Evolutionary conservation across 2,113 vertebrate species (phyloP).

Genomic region (Microtus ochrogaster): DNA sequence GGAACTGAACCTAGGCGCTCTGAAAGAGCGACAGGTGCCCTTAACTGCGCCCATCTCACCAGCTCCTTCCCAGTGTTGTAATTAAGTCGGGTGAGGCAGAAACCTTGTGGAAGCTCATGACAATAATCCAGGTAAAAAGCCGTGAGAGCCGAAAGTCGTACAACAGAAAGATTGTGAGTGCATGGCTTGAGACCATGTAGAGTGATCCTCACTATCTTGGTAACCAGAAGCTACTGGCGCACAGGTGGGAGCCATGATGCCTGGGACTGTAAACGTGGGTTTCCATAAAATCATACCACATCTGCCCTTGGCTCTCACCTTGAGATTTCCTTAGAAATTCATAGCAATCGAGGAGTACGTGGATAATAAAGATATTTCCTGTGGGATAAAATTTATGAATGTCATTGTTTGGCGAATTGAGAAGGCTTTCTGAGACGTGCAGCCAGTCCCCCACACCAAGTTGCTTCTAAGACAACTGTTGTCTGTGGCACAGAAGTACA

Average conservation of each 20-base stretch:
- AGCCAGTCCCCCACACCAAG: not conserved
- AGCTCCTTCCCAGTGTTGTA: not conserved
- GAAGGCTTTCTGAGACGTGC: not conserved
- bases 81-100: slow-evolving; percentile 45
- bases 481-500: not conserved
- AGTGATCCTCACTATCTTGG: accelerated
- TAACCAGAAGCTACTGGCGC: not conserved
- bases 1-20: not conserved
- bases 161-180: not conserved
- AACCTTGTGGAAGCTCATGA: not conserved
- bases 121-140: not conserved
- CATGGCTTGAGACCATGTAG: not conserved
- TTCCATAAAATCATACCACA: not conserved
- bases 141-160: not conserved
- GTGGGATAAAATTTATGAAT: not conserved
- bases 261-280: accelerated
- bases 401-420: not conserved
- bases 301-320: not conserved
- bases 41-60: not conserved
- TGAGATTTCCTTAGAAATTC: not conserved
- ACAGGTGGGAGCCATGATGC: not conserved
- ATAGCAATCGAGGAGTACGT: not conserved
- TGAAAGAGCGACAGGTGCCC: not conserved
- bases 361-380: not conserved
- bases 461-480: not conserved